These are phyloP conservation scores for Mercenaria mercenaria DNA, from an alignment of 1,140 invertebrate species.

Conservation along the genomic window DNA sequence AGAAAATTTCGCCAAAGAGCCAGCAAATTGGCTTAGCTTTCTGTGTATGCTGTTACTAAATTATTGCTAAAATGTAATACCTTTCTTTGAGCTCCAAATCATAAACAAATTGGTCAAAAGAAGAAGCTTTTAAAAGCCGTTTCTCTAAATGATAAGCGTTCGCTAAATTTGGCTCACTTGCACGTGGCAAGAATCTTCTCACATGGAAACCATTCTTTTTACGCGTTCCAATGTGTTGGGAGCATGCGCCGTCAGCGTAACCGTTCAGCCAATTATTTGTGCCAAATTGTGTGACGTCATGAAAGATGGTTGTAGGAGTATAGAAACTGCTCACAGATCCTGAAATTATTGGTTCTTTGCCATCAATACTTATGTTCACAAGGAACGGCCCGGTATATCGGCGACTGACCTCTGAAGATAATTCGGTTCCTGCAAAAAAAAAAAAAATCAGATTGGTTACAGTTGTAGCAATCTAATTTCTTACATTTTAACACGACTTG, in stretches of 20 bases:
- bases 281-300: constrained; percentile 20
- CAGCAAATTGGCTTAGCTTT: too few relatives aligned
- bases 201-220: neutral
- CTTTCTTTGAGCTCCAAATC: neutral
- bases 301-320: neutral
- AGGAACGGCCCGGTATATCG: neutral
- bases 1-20: too few relatives aligned
- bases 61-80: too few relatives aligned
- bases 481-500: too few relatives aligned
- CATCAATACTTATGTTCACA: neutral
- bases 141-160: constrained; percentile 6
- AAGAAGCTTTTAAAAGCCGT: neutral
- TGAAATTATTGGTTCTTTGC: neutral
- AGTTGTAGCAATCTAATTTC: too few relatives aligned
- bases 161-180: neutral
- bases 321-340: neutral
- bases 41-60: too few relatives aligned
- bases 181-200: constrained; percentile 6
- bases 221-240: neutral
- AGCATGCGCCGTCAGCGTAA: neutral
- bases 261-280: neutral
- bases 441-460: too few relatives aligned
- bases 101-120: neutral
- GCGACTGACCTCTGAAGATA: neutral
- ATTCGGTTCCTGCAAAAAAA: neutral